A percentile compares a stretch with the other conserved stretches of the same genome.
These are phyloP conservation scores for Dendronephthya gigantea DNA, from an alignment of 64 coral and sea anemone genomes.

Conservation along the genomic window DNA sequence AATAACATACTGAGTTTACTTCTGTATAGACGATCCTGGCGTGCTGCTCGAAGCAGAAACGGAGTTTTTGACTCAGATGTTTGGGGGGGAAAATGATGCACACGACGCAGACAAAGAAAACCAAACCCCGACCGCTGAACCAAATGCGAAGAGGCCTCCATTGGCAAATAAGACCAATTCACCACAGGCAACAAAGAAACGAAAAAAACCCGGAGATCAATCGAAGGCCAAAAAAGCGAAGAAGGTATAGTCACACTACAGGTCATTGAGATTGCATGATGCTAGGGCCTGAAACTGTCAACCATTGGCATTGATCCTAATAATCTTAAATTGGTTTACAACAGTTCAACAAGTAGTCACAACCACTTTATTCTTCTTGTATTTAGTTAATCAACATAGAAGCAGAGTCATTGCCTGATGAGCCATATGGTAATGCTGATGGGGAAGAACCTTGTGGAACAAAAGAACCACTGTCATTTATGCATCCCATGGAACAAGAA, in stretches of 20 bases:
- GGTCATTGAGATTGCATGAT: not conserved
- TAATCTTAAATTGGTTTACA: not conserved
- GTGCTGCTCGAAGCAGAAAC: not conserved
- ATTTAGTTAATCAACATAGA: conserved; percentile 1
- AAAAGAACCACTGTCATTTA: not conserved
- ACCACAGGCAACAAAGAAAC: not conserved
- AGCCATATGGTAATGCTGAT: not conserved
- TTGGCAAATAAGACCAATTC: not conserved
- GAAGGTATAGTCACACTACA: not conserved
- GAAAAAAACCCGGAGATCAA: not conserved
- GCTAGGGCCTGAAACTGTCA: not conserved
- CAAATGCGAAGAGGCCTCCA: not conserved
- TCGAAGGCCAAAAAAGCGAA: not conserved
- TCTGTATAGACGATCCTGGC: not conserved
- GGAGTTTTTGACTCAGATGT: conserved; percentile 13
- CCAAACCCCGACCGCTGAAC: not conserved
- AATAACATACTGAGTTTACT: not conserved
- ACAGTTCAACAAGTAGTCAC: not conserved
- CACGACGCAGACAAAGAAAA: not conserved
- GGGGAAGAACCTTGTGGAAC: not conserved
- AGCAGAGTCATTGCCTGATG: conserved; percentile 6
- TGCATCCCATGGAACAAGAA: not conserved
- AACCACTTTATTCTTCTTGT: not conserved
- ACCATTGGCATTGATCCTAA: not conserved
- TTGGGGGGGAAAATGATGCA: not conserved